Evolutionary conservation across 2,797 vertebrate genomes (phyloP), one percentile per base, ranked within the genome.

Genomic region (Leuciscus waleckii): DNA sequence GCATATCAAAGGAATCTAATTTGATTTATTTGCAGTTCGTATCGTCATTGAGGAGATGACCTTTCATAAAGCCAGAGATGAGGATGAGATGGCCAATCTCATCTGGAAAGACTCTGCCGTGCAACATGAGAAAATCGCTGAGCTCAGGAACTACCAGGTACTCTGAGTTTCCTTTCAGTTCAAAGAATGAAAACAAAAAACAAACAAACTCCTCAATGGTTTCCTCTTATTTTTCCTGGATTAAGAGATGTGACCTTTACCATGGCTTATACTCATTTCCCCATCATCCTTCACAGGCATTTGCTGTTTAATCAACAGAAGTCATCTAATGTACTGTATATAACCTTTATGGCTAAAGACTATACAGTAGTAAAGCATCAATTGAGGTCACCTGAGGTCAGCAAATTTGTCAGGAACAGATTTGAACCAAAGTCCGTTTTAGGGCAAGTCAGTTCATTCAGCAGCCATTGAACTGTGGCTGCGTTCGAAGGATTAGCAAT

Each of bases 111-210:
- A 99, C 90, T 97, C 97, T 73, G 97, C 98, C 0, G 97, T 99
- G 89, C 98, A 99, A 88, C 98, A 99, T 19, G 98, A 99, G 91
- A 99, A 97, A 94, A 99, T 99, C 35, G 96, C 97, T 88, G 98
- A 99, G 86, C 97, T 99, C 92, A 96, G 95, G 88, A 99, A 99
- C 94, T 99, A 99, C 87, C 98, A 99, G 97, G 98, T 99, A 88
- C 79, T 81, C 23, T 39, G 7, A 43, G 26, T 77, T 56, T 17
- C 81, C 37, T 76, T 74, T 75, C 46, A 56, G 46, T 75, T 46
- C 46, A 79, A 82, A 82, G 32, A 46, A 75, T 21, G 16, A 14
- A 83, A 71, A 35, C 41, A 32, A 4, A 26, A 5, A 5, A 0
- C 19, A 68, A 39, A 39, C 9, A 29, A 81, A 81, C 2, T 29